Evolutionary conservation across 2,888 invertebrate species (phyloP), one percentile per base, ranked within the genome.

Genomic region (Mesochorus sp.): DNA sequence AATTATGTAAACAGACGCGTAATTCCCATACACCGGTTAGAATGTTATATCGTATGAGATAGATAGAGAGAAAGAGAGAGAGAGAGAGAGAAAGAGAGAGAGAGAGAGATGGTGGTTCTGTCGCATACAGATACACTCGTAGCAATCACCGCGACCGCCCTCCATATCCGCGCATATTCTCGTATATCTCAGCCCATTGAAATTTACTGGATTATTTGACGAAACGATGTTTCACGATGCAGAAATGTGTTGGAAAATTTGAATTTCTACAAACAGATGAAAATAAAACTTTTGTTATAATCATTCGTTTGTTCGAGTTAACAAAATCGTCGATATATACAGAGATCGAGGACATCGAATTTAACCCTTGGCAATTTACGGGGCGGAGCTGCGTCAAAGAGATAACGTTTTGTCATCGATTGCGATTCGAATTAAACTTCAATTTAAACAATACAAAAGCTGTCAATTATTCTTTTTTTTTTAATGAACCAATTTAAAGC

Each of bases 1-100:
- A 82, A 82, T 83, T 83, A 83, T 82, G 80, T 78, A 79, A 83
- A 82, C 78, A 80, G 71, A 71, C 61, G 71, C 67, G 75, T 74
- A 71, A 79, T 81, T 76, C 66, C 12, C 64, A 74, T 57, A 61
- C 26, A 51, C 19, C 51, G 28, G 66, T 55, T 57, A 47, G 73
- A 67, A 19, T 34, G 31, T 47, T 31, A 77, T 39, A 75, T 49
- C 31, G n/a, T n/a, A n/a, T n/a, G 67, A 34, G 31, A 59, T 59
- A 61, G 59, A 71, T 44, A 42, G 42, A n/a, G 57, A 34, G 14
- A 17, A n/a, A 14, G 28, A 2, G 21, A 17, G 17, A 8, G 14
- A 26, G 14, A 37, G 26, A 19, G 14, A 26, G 49, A 31, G 49
- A 67, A 26, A 21, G 19, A 53, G 21, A 6, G 47, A 6, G 47